phyloP scores from a whole-genome alignment of 2,888 invertebrate species.

The Augiades crinisus region DNA sequence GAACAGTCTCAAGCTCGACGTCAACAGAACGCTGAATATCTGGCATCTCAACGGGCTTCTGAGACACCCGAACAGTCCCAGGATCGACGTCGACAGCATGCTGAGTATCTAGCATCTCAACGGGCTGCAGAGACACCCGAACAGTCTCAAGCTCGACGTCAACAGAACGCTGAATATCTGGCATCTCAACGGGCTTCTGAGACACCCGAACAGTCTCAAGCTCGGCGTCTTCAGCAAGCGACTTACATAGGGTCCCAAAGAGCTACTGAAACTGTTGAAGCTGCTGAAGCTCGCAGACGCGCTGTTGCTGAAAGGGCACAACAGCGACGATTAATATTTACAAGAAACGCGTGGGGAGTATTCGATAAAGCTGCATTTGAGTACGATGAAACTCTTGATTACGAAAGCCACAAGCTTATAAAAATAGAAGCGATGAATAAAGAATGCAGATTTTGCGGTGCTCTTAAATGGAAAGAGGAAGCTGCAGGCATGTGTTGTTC shows the following conservation, averaged over 20 bases:
- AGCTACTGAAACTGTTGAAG: conserved; percentile 34
- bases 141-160: conserved; percentile 32
- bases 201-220: conserved; percentile 32
- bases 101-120: conserved; percentile 34
- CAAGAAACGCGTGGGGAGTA: conserved; percentile 34
- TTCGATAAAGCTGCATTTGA: conserved; percentile 37
- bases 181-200: conserved; percentile 32
- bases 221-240: conserved; percentile 31
- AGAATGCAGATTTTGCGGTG: conserved; percentile 31
- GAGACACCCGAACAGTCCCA: conserved; percentile 34
- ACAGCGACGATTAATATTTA: conserved; percentile 35
- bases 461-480: conserved; percentile 37
- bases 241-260: conserved; percentile 32
- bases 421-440: conserved; percentile 32
- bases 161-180: conserved; percentile 33
- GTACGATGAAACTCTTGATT: conserved; percentile 34
- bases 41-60: conserved; percentile 32
- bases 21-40: no score
- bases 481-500: conserved; percentile 34
- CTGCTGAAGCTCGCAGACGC: conserved; percentile 34
- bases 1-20: conserved; percentile 31
- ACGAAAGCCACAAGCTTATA: conserved; percentile 35
- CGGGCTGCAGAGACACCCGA: conserved; percentile 32
- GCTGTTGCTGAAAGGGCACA: conserved; percentile 34
- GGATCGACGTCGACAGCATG: conserved; percentile 33